Base-by-base conservation (phyloP, 2,888 invertebrate species). In the Lordiphosa fenestrarum region DNA sequence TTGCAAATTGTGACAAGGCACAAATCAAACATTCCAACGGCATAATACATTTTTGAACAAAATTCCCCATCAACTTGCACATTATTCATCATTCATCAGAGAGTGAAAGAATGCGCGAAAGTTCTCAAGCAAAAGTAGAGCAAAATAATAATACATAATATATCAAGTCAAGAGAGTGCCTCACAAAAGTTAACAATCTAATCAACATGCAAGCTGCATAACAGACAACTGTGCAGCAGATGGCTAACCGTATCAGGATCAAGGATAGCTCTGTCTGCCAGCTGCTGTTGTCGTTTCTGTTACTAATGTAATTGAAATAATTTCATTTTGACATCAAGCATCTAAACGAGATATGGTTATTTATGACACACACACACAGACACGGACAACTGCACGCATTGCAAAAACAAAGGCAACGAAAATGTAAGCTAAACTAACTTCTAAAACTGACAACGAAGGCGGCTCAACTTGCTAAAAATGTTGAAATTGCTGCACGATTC, bases 301-400 rank as follows among this genome's bases (percentile, higher is more conserved):
- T 71, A 68, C 84, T 73, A 68, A 78, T 78, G 78, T 69, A 73
- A 84, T 81, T 81, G 78, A 78, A 78, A 78, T 84, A 81, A 81
- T 76, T 73, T 70, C 56, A 70, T 84, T 78, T 71, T 62, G 71
- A 77, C 84, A 73, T 67, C 63, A 61, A 63, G 63, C 46, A 61
- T 39, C 60, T 51, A 60, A 66, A 70, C 53, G 62, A 61, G 56
- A 64, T 68, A 55, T 69, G 61, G 56, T 69, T 77, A 73, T 76
- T 77, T 84, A 69, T 81, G 64, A 73, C 23, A n/a, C 33, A 52
- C 68, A 48, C 21, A 39, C 6, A 49, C 46, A 47, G 33, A 39
- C 42, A 38, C 44, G 25, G 30, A 42, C 30, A 30, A 7, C 30
- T 21, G 44, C 44, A 42, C 74, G 72, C 74, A 68, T 75, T 71